These are phyloP conservation scores for Xylota segnis DNA, from an alignment of 2,888 invertebrate species.

Conservation along the genomic window DNA sequence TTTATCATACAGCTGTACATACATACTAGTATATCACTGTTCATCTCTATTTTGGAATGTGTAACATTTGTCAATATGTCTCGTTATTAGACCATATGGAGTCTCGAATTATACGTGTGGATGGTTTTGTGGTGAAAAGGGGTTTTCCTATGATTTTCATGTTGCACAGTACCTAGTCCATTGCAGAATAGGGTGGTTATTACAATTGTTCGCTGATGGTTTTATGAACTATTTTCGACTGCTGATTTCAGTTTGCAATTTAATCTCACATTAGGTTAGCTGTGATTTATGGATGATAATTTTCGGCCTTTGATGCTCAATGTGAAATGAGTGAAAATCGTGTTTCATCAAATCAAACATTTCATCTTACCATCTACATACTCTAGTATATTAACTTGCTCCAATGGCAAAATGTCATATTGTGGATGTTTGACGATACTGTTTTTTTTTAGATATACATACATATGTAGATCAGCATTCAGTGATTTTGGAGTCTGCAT, in stretches of 20 bases:
- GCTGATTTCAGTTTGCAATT: conserved; percentile 25
- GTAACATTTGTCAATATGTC: conserved; percentile 56
- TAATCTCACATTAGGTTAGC: conserved; percentile 16
- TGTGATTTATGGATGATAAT: conserved; percentile 30
- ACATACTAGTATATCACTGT: conserved; percentile 11
- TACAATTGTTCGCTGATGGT: neutral
- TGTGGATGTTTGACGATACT: too few species aligned
- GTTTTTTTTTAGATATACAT: too few species aligned
- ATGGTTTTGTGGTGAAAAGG: conserved; percentile 48
- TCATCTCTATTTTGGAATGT: conserved; percentile 38
- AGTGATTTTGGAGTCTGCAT: too few species aligned
- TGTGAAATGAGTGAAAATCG: neutral
- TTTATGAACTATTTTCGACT: conserved; percentile 25
- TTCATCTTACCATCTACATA: too few species aligned
- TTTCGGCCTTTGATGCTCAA: neutral
- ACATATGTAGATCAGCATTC: too few species aligned
- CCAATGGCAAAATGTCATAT: too few species aligned
- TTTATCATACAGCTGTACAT: conserved; percentile 14
- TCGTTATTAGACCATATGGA: conserved; percentile 61
- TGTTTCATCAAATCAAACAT: too few species aligned
- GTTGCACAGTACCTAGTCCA: neutral
- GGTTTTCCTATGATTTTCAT: conserved; percentile 31
- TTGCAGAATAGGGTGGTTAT: conserved; percentile 34
- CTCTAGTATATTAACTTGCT: too few species aligned
- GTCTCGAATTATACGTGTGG: conserved; percentile 40